Conservation (phyloP, 1,140 invertebrate species). For the Lepidotrigona ventralis region DNA sequence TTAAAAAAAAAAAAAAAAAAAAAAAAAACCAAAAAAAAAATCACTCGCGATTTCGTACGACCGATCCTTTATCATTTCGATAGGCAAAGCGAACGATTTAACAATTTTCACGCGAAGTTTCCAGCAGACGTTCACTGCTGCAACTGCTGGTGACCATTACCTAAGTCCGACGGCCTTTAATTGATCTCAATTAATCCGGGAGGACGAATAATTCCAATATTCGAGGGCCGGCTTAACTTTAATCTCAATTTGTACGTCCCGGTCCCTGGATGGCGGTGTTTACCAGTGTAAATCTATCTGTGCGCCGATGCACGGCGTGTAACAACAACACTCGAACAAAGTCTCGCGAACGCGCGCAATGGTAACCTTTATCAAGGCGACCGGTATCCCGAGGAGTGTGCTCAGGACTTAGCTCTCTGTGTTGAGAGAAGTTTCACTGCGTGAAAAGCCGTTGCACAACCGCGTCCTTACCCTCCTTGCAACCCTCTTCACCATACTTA, state of each 20-base stretch:
- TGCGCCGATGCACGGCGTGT: conserved; percentile 46
- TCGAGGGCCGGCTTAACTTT: conserved; percentile 39
- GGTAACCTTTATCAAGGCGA: conserved; percentile 46
- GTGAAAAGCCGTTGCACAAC: conserved; percentile 24
- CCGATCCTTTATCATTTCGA: too few species aligned
- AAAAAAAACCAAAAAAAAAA: too few species aligned
- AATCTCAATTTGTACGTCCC: conserved; percentile 66
- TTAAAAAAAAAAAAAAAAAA: too few species aligned
- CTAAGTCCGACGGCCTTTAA: not conserved
- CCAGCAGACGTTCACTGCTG: not conserved
- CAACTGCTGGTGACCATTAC: not conserved
- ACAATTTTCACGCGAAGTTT: not conserved
- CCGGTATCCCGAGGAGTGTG: conserved; percentile 33
- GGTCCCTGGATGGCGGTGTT: conserved; percentile 56
- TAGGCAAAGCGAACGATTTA: not conserved
- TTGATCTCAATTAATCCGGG: conserved; percentile 46
- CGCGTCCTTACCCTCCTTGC: conserved; percentile 36
- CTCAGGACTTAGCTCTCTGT: conserved; percentile 17
- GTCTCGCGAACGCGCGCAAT: conserved; percentile 27
- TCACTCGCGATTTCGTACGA: too few species aligned
- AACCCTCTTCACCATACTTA: conserved; percentile 62
- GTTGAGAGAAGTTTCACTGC: not conserved
- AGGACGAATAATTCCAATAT: conserved; percentile 52
- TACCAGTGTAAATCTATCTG: conserved; percentile 67
- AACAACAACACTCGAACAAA: conserved; percentile 30